Conservation (phyloP, 1,140 invertebrate species). For the Cyphomyrmex costatus region DNA sequence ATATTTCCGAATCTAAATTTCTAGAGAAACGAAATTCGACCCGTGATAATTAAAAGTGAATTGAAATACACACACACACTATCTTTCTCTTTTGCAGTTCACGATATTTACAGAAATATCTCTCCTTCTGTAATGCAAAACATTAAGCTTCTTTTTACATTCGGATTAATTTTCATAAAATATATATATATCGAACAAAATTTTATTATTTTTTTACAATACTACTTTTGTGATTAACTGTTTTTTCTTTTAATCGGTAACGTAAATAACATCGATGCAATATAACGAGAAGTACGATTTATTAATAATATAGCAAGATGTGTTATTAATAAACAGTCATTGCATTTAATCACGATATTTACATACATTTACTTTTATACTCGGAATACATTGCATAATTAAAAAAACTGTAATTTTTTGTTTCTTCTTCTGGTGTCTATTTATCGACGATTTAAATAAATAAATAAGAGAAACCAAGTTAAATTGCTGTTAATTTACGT, state of each 20-base stretch:
- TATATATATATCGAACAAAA: neutral
- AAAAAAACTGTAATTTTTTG: neutral
- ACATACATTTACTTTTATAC: neutral
- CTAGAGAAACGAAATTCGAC: neutral
- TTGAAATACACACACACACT: neutral
- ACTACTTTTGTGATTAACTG: neutral
- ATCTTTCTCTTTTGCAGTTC: neutral
- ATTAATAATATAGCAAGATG: neutral
- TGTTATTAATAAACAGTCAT: neutral
- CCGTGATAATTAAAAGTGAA: neutral
- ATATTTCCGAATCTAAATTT: neutral
- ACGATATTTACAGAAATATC: neutral
- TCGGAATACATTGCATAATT: neutral
- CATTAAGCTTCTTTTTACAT: neutral
- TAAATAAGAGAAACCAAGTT: neutral
- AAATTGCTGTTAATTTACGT: conserved; percentile 5
- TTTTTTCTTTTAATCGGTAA: neutral
- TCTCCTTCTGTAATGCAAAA: neutral
- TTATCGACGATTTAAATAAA: neutral
- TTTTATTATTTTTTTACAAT: neutral
- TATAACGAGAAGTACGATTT: neutral
- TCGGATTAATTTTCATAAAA: neutral
- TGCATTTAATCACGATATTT: neutral
- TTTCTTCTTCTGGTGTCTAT: neutral
- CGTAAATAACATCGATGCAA: neutral